Conservation (phyloP, 2,888 invertebrate species). For the Gymnosoma rotundatum region DNA sequence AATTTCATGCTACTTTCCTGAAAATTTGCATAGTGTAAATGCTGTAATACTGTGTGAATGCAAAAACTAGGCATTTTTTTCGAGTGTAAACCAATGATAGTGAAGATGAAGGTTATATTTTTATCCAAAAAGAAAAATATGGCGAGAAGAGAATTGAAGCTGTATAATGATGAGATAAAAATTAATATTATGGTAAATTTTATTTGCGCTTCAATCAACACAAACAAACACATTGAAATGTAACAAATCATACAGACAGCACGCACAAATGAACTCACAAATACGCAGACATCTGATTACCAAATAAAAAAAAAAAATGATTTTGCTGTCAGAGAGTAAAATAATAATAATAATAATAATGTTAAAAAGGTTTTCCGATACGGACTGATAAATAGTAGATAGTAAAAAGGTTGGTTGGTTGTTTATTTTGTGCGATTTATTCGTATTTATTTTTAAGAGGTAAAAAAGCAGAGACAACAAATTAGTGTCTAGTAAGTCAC, state of each 20-base stretch:
- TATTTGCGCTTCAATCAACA: conserved; percentile 71
- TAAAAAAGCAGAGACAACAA: too few species aligned
- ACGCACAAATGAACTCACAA: background rate
- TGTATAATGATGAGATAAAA: conserved; percentile 47
- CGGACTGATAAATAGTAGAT: too few species aligned
- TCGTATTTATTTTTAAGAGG: too few species aligned
- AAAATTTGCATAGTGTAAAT: too few species aligned
- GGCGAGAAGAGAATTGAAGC: conserved; percentile 6
- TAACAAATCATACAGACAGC: conserved; percentile 15
- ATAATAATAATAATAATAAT: background rate
- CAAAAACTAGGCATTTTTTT: too few species aligned
- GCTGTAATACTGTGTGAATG: too few species aligned
- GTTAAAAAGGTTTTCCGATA: conserved; percentile 42
- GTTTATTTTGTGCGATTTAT: too few species aligned
- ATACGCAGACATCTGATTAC: background rate
- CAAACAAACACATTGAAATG: conserved; percentile 43
- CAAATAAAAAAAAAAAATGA: conserved; percentile 5
- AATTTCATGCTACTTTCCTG: too few species aligned
- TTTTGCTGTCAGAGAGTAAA: background rate
- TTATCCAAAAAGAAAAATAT: conserved; percentile 4
- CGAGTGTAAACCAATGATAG: background rate
- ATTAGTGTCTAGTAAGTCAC: too few species aligned
- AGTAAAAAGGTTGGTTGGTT: too few species aligned
- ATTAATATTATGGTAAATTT: conserved; percentile 67
- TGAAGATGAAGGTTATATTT: background rate